A percentile compares a stretch with the other conserved stretches of the same genome.
Conservation (phyloP, 1,140 invertebrate species). For the Orussus abietinus region DNA sequence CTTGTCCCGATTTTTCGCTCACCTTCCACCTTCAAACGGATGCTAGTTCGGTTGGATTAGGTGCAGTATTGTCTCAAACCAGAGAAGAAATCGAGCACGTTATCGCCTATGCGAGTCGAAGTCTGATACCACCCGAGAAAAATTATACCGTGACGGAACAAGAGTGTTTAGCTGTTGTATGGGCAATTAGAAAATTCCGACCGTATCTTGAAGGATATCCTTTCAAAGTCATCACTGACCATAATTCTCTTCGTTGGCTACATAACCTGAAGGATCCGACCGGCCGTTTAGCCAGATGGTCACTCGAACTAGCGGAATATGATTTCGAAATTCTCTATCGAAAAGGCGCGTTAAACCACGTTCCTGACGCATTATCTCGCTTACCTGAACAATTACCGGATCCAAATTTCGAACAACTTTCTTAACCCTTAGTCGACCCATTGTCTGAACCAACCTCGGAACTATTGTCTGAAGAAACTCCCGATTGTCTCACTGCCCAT, state of each 20-base stretch:
- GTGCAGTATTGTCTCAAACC: conserved; percentile 27
- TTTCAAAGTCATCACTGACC: too few species aligned
- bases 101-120: conserved; percentile 42
- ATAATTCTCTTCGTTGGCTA: conserved; percentile 46
- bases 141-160: conserved; percentile 48
- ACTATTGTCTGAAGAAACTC: too few species aligned
- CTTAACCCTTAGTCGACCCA: too few species aligned
- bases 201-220: too few species aligned
- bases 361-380: not conserved
- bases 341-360: too few species aligned
- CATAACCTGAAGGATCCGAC: conserved; percentile 39
- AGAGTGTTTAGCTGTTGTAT: conserved; percentile 49
- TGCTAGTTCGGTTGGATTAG: conserved; percentile 28
- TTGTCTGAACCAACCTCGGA: too few species aligned
- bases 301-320: conserved; percentile 39
- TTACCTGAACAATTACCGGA: too few species aligned
- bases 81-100: conserved; percentile 24
- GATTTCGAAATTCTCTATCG: conserved; percentile 41
- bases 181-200: conserved; percentile 43
- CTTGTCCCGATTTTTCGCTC: too few species aligned
- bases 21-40: conserved; percentile 21
- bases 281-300: conserved; percentile 47
- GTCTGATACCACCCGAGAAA: conserved; percentile 33
- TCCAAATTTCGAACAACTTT: too few species aligned
- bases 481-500: not conserved